Conservation (phyloP, 2,797 vertebrate genomes). For the Apogon talboti region DNA sequence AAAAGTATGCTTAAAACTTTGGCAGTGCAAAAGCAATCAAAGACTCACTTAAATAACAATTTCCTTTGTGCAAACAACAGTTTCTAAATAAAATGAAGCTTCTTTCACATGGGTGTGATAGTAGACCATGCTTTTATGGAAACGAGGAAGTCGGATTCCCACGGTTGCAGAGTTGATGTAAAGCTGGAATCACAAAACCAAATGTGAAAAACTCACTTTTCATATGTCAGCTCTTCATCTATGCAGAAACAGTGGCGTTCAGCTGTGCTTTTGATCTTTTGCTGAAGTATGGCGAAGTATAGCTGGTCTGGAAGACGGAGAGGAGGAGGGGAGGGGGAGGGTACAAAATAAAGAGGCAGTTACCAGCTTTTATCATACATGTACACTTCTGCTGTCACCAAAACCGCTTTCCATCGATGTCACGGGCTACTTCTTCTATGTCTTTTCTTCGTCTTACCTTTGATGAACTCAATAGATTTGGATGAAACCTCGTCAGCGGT, state of each 20-base stretch:
- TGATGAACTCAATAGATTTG: constrained; percentile 77
- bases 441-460: constrained; percentile 70
- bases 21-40: too few species aligned
- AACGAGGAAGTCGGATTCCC: too few species aligned
- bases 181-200: too few species aligned
- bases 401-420: not conserved
- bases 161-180: too few species aligned
- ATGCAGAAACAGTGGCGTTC: constrained; percentile 95
- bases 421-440: not conserved
- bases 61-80: too few species aligned
- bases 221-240: constrained; percentile 96
- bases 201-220: constrained; percentile 90
- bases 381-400: not conserved
- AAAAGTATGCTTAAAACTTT: not conserved
- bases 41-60: too few species aligned
- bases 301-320: constrained; percentile 91
- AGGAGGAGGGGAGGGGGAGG: constrained; percentile 19
- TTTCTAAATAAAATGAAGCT: too few species aligned
- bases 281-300: constrained; percentile 93
- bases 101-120: too few species aligned
- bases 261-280: constrained; percentile 91
- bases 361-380: constrained; percentile 32
- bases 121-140: too few species aligned
- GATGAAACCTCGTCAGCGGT: constrained; percentile 73
- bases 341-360: constrained; percentile 22